Base-by-base conservation (phyloP, 1,140 invertebrate genomes). In the Asbolus verrucosus region DNA sequence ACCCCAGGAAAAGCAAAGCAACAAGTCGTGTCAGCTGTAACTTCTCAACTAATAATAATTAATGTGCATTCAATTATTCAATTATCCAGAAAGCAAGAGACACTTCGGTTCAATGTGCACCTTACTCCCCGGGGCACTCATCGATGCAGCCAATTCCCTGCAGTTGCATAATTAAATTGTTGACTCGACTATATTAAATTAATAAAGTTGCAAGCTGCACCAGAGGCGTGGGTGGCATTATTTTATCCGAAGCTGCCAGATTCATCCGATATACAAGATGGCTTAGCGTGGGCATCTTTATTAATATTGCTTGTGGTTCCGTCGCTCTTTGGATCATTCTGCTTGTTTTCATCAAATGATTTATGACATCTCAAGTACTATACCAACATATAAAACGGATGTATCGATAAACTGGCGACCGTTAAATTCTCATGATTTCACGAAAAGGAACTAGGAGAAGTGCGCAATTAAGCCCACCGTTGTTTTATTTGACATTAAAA, bases 251-350 rank as follows among this genome's bases (percentile, higher is more conserved):
- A 46, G 15, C 19, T 21, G 24, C 14, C 9, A 54, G 46, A 54
- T 54, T 54, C 46, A 30, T 21, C n/a, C 19, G 19, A 13, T 24
- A 24, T 54, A 46, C 24, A 2, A 54, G 19, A 54, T 30, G 46
- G 46, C 46, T 27, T 27, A 54, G 46, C 46, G 46, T 54, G 46
- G 46, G 46, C 46, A 54, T 54, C 46, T 54, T 54, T 54, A 54
- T 54, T 54, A 21, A 54, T 54, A 54, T 54, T 14, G 46, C 46
- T 54, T 54, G 46, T 11, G 46, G 46, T 54, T 54, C 14, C 19
- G 46, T 54, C 46, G 46, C 46, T 30, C 11, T 54, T 54, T 30
- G 19, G 30, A 54, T 54, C 46, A 54, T 54, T 54, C 46, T 15
- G 46, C 46, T 54, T 54, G 46, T 54, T 54, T 54, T 54, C 30